Evolutionary conservation across 2,113 vertebrate genomes (phyloP), one percentile per base, ranked within the genome.

Genomic region (Aldabrachelys gigantea): DNA sequence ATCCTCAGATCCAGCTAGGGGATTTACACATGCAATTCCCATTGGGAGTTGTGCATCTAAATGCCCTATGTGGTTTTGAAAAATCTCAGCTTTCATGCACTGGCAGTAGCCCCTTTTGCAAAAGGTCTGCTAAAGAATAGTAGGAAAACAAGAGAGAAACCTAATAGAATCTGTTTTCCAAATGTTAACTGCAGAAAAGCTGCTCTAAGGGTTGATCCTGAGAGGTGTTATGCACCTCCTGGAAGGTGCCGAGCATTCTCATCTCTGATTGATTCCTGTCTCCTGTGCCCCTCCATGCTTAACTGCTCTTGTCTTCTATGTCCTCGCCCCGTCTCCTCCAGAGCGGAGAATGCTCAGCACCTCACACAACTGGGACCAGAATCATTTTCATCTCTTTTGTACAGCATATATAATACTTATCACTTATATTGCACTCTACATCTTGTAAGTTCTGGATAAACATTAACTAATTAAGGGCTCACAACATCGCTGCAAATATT

Each of bases 341-440:
- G 31, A 25, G 11, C 24, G 2, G 27, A 83, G 65, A 56, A 21
- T 24, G 22, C 19, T 80, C 65, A 84, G 22, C 10, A 47, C 17
- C 57, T 85, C 82, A 31, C 5, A 83, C 35, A 5, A 72, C 38
- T 49, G 35, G 1, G 76, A 72, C 38, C 21, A n/a, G 12, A n/a
- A 38, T 52, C 11, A 8, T 12, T 22, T 89, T 78, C 35, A 89
- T 78, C 41, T 3, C 1, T 1, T 35, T 25, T 72, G 5, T 57
- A 2, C 53, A 0, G 56, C 2, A 22, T 44, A 44, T 1, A 0
- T 44, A 5, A 75, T 35, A 1, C 5, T 56, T 79, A 56, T 82
- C 44, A 29, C 87, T 95, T 35, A 25, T 76, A 31, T 72, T 91
- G 75, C 91, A 41, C 82, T 6, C 56, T 10, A 3, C 1, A 14